Percentiles rank a stretch among this genome's conserved stretches.
Evolutionary conservation across 2,113 vertebrate species (phyloP).

Genomic region (Leptobrachium leishanense): DNA sequence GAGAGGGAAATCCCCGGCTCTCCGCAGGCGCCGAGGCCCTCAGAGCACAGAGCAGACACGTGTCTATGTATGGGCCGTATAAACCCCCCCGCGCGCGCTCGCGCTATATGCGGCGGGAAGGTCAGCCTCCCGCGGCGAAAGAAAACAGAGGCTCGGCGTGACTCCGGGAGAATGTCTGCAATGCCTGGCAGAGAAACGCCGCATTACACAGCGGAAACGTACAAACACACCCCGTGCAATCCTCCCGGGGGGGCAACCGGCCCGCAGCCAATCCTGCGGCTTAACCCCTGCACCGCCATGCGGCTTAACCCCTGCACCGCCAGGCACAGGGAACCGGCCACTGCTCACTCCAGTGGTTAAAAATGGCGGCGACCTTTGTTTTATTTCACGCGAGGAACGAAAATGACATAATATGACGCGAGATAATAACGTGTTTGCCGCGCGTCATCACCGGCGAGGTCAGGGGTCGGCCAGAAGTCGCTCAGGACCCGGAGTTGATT

Average conservation of each 20-base stretch:
- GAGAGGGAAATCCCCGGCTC: conserved; percentile 14
- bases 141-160: conserved; percentile 19
- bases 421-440: too few species aligned
- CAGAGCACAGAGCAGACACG: not conserved
- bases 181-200: not conserved
- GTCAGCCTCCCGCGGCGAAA: conserved; percentile 33
- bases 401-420: too few species aligned
- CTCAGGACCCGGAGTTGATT: too few species aligned
- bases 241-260: not conserved
- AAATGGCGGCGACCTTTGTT: too few species aligned
- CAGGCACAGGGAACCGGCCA: too few species aligned
- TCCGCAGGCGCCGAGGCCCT: not conserved
- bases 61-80: not conserved
- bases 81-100: not conserved
- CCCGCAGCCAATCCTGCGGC: not conserved
- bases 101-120: conserved; percentile 31
- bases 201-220: conserved; percentile 11
- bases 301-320: too few species aligned
- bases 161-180: conserved; percentile 11
- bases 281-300: not conserved
- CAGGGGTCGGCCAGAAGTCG: too few species aligned
- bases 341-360: too few species aligned
- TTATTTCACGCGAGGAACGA: too few species aligned
- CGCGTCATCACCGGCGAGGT: too few species aligned
- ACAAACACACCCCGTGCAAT: not conserved